A percentile compares a stretch with the other conserved stretches of the same genome.
phyloP scores from a whole-genome alignment of 2,888 invertebrate genomes.

The Diarsia dahlii region DNA sequence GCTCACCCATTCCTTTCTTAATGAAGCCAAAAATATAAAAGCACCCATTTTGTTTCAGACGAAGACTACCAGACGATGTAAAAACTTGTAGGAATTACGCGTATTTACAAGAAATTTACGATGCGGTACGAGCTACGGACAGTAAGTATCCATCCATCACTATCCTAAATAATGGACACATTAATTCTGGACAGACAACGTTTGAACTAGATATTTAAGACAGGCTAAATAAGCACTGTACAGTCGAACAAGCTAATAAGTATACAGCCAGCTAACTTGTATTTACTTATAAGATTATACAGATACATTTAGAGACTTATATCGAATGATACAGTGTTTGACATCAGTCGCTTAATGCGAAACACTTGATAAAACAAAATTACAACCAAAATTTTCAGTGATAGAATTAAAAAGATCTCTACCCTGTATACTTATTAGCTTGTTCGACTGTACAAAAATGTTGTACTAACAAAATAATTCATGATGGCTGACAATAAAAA shows the following conservation, averaged over 20 bases:
- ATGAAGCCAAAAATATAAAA: conserved; percentile 46
- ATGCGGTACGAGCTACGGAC: conserved; percentile 91
- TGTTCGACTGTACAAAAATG: conserved; percentile 23
- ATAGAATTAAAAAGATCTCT: no score
- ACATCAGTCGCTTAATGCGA: no score
- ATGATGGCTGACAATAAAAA: not conserved
- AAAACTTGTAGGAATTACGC: conserved; percentile 92
- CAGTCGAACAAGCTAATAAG: no score
- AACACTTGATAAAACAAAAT: no score
- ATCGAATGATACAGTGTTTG: no score
- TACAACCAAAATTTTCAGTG: no score
- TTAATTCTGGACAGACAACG: conserved; percentile 36
- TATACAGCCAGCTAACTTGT: no score
- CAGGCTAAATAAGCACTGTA: conserved; percentile 10
- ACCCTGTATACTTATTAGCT: no score
- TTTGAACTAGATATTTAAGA: conserved; percentile 30
- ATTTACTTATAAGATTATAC: no score
- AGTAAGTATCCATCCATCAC: conserved; percentile 87
- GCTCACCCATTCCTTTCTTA: conserved; percentile 37
- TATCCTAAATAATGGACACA: conserved; percentile 54
- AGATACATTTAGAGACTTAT: no score
- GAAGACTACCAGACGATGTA: conserved; percentile 92
- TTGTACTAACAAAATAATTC: not conserved
- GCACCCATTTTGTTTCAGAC: conserved; percentile 82
- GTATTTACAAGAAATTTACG: conserved; percentile 94